phyloP scores from a whole-genome alignment of 2,113 vertebrate genomes.

The rat (Rattus norvegicus) region DNA sequence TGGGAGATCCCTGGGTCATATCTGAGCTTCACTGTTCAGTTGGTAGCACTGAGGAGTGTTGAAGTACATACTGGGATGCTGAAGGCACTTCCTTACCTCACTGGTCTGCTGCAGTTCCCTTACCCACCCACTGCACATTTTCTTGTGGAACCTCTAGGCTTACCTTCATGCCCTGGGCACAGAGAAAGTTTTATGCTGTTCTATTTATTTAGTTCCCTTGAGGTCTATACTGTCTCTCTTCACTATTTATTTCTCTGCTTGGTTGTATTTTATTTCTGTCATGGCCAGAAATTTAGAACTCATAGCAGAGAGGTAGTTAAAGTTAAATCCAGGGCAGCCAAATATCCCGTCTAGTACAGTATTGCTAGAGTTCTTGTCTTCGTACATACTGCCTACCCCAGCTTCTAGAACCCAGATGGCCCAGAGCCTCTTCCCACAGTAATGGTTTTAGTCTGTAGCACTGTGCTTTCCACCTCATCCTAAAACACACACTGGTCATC shows the following conservation, averaged over 20 bases:
- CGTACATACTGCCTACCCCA: not conserved
- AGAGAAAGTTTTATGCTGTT: conserved; percentile 41
- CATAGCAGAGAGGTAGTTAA: not conserved
- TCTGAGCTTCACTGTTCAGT: not conserved
- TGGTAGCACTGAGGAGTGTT: not conserved
- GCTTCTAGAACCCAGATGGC: not conserved
- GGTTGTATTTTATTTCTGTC: not conserved
- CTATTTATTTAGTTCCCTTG: conserved; percentile 61
- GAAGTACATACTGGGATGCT: not conserved
- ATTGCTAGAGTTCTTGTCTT: not conserved
- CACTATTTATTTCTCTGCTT: conserved; percentile 39
- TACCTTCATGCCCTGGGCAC: conserved; percentile 16
- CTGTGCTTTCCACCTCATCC: not conserved
- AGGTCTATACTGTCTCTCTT: conserved; percentile 73
- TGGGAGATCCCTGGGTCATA: not conserved
- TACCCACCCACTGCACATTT: not conserved
- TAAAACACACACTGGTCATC: not conserved
- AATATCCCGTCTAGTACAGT: too few relatives aligned
- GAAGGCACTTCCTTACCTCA: not conserved
- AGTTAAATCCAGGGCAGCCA: not conserved
- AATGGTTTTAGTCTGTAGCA: not conserved
- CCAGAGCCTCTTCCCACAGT: not conserved
- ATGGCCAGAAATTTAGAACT: not conserved
- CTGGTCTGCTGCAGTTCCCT: not conserved
- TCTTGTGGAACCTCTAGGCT: not conserved